These are phyloP conservation scores for Menidia beryllina DNA, from an alignment of 2,113 vertebrate genomes.

Conservation along the genomic window DNA sequence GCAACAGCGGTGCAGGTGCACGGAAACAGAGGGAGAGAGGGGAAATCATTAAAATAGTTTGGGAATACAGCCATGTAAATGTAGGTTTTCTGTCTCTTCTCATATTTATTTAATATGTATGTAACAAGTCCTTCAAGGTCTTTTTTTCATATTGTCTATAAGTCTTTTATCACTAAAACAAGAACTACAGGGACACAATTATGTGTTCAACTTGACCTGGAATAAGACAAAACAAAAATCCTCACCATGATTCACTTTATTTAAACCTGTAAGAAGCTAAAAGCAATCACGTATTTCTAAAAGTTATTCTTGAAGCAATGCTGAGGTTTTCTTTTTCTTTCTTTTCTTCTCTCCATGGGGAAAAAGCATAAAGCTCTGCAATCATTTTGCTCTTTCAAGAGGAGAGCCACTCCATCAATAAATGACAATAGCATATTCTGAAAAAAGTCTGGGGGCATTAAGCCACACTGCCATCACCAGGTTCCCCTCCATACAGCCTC, in stretches of 20 bases:
- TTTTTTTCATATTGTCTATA: no score
- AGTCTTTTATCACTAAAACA: not conserved
- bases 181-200: not conserved
- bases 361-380: slow-evolving; percentile 61
- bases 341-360: slow-evolving; percentile 30
- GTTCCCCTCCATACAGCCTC: slow-evolving; percentile 62
- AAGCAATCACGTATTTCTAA: not conserved
- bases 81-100: not conserved
- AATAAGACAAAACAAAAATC: no score
- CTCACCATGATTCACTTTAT: no score
- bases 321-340: slow-evolving; percentile 7
- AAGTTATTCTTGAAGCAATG: slow-evolving; percentile 43
- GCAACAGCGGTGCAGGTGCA: slow-evolving; percentile 61
- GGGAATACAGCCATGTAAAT: not conserved
- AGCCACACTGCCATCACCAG: slow-evolving; percentile 64
- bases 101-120: not conserved
- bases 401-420: slow-evolving; percentile 69
- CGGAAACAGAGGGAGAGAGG: not conserved
- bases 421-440: slow-evolving; percentile 78
- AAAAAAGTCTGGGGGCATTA: slow-evolving; percentile 76
- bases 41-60: not conserved
- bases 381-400: slow-evolving; percentile 54
- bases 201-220: no score
- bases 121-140: not conserved
- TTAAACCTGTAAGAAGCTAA: not conserved